Evolutionary conservation across 2,113 vertebrate genomes (phyloP), one percentile per base, ranked within the genome.

Genomic region (Gasterosteus aculeatus): DNA sequence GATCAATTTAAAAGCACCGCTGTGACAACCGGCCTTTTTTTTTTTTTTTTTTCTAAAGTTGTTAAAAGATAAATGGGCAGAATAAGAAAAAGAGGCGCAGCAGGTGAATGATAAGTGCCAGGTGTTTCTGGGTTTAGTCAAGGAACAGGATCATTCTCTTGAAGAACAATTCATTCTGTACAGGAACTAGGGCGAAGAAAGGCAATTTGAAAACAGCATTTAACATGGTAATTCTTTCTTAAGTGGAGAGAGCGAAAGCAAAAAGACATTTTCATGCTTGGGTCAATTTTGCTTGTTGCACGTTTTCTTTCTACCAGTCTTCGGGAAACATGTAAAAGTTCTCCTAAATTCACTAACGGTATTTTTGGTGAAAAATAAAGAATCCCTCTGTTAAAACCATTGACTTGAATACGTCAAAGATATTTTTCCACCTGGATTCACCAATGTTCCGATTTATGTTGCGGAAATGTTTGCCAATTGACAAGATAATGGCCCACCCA

Each of bases 1-100:
- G 22, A 16, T 12, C 46, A 69, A 26, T 0, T 61, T 60, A 46
- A 14, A 66, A 74, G 46, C 57, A 78, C 44, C 69, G 35, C 67
- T 51, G 29, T 44, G 41, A 59, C 57, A 70, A 60, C 1, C 41
- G 29, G n/a, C 0, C 60, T 42, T 26, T 26, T 26, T 26, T 26
- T 26, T 26, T 26, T 26, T 26, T 26, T 1, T 58, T 51, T 47
- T 26, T 41, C 16, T 22, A n/a, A 77, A 51, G 46, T 11, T 67
- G 63, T 58, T 62, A 38, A 69, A 42, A 16, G 42, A 12, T 41
- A 71, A 60, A 53, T 38, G 35, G 22, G 12, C n/a, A 51, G 57
- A 69, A 57, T 7, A 42, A 66, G 33, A 42, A 42, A 29, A 31
- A 19, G 65, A 69, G 53, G 15, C 31, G 8, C 22, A 61, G 29